Evolutionary conservation across 2,113 vertebrate species (phyloP).

Genomic region (Madoqua kirkii): DNA sequence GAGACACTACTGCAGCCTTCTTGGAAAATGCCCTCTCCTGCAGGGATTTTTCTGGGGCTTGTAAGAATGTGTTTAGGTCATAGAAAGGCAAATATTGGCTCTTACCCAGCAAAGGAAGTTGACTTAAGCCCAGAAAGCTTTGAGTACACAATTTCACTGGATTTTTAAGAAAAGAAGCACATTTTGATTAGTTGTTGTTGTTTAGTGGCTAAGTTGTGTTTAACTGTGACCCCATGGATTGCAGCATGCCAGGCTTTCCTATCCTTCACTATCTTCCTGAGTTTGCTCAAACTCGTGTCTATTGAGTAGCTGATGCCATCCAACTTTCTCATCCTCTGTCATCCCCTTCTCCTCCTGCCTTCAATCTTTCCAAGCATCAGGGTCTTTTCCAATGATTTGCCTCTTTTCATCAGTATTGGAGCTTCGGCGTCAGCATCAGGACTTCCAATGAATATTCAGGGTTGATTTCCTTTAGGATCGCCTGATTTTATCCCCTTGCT

Average conservation of each 20-base stretch:
- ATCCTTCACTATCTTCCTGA: neutral
- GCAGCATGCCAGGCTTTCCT: neutral
- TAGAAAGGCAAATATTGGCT: neutral
- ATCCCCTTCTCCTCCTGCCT: neutral
- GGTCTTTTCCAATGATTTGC: neutral
- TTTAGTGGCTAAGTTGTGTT: neutral
- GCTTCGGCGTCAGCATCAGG: neutral
- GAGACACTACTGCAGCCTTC: neutral
- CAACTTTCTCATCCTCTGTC: neutral
- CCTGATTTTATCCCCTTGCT: neutral
- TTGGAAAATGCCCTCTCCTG: neutral
- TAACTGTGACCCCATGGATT: neutral
- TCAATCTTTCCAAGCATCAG: neutral
- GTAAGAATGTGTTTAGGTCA: neutral
- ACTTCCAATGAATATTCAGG: neutral
- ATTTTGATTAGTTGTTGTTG: neutral
- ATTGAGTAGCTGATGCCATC: neutral
- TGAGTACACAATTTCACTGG: neutral
- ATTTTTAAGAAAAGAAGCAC: neutral
- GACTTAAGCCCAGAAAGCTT: neutral
- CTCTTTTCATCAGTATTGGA: neutral
- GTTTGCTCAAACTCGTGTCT: neutral
- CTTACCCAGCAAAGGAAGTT: neutral
- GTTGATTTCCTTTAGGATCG: neutral
- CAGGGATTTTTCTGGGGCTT: neutral